Evolutionary conservation across 2,888 invertebrate species (phyloP).

Genomic region (Zootermopsis nevadensis): DNA sequence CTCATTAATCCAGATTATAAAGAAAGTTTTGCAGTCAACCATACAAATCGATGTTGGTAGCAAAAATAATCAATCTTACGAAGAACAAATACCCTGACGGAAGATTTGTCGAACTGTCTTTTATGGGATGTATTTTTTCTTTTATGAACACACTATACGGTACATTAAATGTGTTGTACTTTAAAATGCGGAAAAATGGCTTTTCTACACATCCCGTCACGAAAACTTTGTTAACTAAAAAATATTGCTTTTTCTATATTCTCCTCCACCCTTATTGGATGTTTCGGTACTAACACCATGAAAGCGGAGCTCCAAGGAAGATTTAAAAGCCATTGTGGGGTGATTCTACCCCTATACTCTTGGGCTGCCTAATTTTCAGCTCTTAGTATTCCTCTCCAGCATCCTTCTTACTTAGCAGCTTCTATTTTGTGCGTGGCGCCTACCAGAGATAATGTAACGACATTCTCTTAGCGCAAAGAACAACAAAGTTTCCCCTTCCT

Average conservation of each 20-base stretch:
- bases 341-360: slow-evolving; percentile 23
- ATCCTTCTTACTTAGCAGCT: neutral
- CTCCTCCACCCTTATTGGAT: neutral
- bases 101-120: neutral
- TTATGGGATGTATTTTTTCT: neutral
- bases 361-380: slow-evolving; percentile 39
- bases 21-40: too few species aligned
- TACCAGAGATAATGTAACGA: neutral
- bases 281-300: neutral
- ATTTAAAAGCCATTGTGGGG: slow-evolving; percentile 35
- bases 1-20: too few species aligned
- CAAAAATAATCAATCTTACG: too few species aligned
- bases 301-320: slow-evolving; percentile 26
- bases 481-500: slow-evolving; percentile 8
- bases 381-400: slow-evolving; percentile 33
- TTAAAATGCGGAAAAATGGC: slow-evolving; percentile 6
- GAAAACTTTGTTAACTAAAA: slow-evolving; percentile 22
- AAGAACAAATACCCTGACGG: neutral
- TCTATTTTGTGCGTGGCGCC: neutral
- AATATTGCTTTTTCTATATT: slow-evolving; percentile 21
- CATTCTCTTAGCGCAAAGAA: neutral
- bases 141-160: slow-evolving; percentile 9
- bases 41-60: too few species aligned
- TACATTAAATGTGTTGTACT: neutral
- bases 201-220: slow-evolving; percentile 6